Conservation (phyloP, 2,888 invertebrate genomes). For the Xanthorhoe spadicearia region DNA sequence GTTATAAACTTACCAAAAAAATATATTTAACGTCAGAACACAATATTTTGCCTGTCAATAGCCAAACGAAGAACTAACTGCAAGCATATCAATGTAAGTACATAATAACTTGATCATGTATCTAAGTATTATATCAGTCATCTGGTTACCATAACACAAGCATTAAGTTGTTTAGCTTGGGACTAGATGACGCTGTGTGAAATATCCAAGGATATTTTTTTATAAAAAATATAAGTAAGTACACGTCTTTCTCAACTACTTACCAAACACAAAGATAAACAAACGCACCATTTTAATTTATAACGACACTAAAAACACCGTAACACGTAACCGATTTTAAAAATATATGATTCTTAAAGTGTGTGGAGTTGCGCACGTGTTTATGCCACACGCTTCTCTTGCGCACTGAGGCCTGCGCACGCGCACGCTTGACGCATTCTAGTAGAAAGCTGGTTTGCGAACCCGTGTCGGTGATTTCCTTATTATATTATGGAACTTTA, state of each 20-base stretch:
- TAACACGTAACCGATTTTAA: constrained; percentile 7
- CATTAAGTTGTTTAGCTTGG: too few species aligned
- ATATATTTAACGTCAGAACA: too few species aligned
- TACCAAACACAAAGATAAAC: constrained; percentile 38
- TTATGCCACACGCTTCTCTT: constrained; percentile 37
- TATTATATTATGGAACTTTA: neutral
- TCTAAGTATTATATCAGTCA: too few species aligned
- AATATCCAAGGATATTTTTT: too few species aligned
- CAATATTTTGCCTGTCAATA: too few species aligned
- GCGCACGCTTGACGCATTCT: constrained; percentile 10
- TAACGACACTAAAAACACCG: constrained; percentile 24
- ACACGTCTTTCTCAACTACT: constrained; percentile 16
- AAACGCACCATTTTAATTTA: constrained; percentile 31
- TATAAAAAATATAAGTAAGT: neutral
- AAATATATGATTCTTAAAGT: neutral
- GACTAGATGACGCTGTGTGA: too few species aligned
- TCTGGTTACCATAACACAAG: too few species aligned
- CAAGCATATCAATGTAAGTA: too few species aligned
- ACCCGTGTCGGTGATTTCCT: neutral
- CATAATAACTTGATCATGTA: too few species aligned
- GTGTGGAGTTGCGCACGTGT: constrained; percentile 42
- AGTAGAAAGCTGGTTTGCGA: constrained; percentile 14
- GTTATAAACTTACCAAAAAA: too few species aligned
- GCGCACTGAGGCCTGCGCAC: constrained; percentile 45
- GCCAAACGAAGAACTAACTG: too few species aligned